These are phyloP conservation scores for Peromyscus leucopus DNA, from an alignment of 2,113 vertebrate genomes.

Conservation along the genomic window DNA sequence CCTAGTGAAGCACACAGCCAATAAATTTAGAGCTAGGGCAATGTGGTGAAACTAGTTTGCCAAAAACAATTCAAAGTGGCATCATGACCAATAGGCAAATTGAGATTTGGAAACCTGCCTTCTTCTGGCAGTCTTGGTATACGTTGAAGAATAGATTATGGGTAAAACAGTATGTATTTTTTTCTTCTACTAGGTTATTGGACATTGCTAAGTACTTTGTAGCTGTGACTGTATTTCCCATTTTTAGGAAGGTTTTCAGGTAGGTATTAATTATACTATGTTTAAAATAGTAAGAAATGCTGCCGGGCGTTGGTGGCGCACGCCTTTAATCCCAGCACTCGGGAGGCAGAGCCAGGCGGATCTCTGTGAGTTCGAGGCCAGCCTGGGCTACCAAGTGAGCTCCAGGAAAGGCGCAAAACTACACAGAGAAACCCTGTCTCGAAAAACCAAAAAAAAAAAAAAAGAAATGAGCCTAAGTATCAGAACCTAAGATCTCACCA, in stretches of 20 bases:
- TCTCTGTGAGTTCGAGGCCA: too few relatives aligned
- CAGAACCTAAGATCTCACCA: not conserved
- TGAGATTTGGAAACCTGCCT: conserved; percentile 38
- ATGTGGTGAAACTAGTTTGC: not conserved
- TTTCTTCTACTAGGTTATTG: not conserved
- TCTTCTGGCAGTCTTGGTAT: conserved; percentile 26
- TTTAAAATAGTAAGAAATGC: not conserved
- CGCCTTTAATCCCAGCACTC: too few relatives aligned
- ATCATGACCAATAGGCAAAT: not conserved
- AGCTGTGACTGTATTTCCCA: not conserved
- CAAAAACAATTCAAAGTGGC: conserved; percentile 38
- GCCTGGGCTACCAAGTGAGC: too few relatives aligned
- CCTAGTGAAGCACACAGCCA: not conserved
- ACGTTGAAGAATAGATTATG: not conserved
- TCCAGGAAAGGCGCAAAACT: too few relatives aligned
- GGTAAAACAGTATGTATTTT: not conserved
- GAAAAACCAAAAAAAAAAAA: too few relatives aligned
- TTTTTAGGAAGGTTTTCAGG: not conserved
- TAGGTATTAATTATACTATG: conserved; percentile 8
- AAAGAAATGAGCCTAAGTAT: not conserved
- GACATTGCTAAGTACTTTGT: not conserved
- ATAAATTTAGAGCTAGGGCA: not conserved
- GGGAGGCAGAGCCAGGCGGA: too few relatives aligned
- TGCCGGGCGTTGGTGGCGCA: too few relatives aligned
- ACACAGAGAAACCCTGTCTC: too few relatives aligned